phyloP scores from a whole-genome alignment of 64 coral and sea anemone genomes.

The Astreopora myriophthalma region DNA sequence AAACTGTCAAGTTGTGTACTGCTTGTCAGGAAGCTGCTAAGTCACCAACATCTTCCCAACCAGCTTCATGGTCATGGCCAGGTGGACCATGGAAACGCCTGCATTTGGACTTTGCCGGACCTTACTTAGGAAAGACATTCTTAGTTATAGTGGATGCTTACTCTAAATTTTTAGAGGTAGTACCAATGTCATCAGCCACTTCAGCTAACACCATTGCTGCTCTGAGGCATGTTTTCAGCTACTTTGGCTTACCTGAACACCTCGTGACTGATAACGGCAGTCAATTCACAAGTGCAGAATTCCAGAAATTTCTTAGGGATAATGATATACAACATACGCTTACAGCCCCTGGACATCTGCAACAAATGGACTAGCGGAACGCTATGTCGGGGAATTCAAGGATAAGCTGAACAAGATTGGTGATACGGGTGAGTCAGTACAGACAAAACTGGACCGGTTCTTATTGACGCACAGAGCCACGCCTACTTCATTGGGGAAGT shows the following conservation, averaged over 20 bases:
- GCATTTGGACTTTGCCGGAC: conserved; percentile 63
- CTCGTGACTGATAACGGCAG: conserved; percentile 32
- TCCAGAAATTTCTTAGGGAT: conserved; percentile 46
- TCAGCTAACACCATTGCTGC: conserved; percentile 23
- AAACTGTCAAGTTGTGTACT: background rate
- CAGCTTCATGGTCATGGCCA: conserved; percentile 37
- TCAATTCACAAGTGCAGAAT: conserved; percentile 45
- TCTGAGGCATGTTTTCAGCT: conserved; percentile 26
- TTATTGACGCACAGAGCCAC: too few species aligned
- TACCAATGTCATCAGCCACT: conserved; percentile 10
- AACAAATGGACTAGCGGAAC: conserved; percentile 56
- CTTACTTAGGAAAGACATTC: conserved; percentile 38
- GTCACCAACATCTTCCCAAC: conserved; percentile 6
- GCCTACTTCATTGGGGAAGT: too few species aligned
- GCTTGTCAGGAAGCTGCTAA: conserved; percentile 45
- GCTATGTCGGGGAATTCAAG: too few species aligned
- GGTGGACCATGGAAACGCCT: conserved; percentile 47
- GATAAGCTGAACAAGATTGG: too few species aligned
- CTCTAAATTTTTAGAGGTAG: conserved; percentile 41
- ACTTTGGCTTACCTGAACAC: conserved; percentile 61
- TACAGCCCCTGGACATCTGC: conserved; percentile 41
- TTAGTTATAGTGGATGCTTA: conserved; percentile 63
- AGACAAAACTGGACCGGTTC: too few species aligned
- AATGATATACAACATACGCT: conserved; percentile 50
- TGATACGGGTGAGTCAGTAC: too few species aligned